Evolutionary conservation across 1,140 invertebrate genomes (phyloP), one percentile per base, ranked within the genome.

Genomic region (Sminthurides bifidus): DNA sequence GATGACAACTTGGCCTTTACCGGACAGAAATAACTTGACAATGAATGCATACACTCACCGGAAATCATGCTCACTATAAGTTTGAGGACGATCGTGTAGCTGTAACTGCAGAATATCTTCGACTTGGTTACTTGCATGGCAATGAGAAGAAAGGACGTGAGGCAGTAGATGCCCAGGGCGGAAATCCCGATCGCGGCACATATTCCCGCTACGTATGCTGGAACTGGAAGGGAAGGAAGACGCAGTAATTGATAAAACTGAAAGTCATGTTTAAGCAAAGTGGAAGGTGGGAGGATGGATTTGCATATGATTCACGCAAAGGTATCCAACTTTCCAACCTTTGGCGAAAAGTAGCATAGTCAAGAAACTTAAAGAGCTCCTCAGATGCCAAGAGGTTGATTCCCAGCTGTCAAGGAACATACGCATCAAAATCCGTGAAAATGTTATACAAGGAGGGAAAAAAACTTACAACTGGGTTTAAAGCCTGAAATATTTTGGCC

Each of bases 61-160:
- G 84, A 81, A 62, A 86, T 67, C 31, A 87, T 74, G 10, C 82
- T 79, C 49, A 87, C 69, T 19, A 83, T 79, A 41, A 89, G 74
- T 73, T 89, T 89, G 60, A 79, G 72, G 68, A 85, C 81, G 43
- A 88, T 77, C 14, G 81, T 78, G 44, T 78, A 74, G 45, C 77
- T 81, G 70, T 87, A 88, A 67, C 81, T 82, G 37, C 83, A 85
- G 33, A 81, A 26, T n/a, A 24, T 51, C 5, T 15, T 27, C 10
- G 58, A 51, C 1, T 45, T 35, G 2, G 40, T 44, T 6, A 58
- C 56, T 35, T 61, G 59, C 84, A 88, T 88, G 37, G 85, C 82
- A 43, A 89, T 74, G 70, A 88, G 85, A 29, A 89, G 74, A 52
- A 89, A 77, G 21, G 83, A 82, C 37, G 87, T 70, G 41, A 84